These are phyloP conservation scores for Chaetodon trifascialis DNA, from an alignment of 2,113 vertebrate genomes.

Conservation along the genomic window DNA sequence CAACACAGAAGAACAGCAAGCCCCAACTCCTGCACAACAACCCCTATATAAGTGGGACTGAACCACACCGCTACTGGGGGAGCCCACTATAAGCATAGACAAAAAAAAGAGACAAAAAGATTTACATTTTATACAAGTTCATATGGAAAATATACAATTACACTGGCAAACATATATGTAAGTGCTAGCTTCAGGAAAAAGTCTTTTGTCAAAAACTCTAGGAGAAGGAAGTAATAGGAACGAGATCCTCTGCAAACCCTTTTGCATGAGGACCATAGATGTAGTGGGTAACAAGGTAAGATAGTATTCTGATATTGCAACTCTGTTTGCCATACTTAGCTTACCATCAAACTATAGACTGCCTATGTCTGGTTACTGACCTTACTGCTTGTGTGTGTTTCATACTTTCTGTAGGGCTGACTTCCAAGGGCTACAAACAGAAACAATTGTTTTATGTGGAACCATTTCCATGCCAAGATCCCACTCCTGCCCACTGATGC, in stretches of 20 bases:
- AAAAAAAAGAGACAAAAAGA: background rate
- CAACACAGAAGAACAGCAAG: background rate
- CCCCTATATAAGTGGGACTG: background rate
- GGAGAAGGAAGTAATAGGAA: constrained; percentile 1
- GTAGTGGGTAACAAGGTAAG: background rate
- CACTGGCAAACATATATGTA: background rate
- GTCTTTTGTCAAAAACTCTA: background rate
- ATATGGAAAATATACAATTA: accelerated
- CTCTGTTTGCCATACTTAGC: background rate
- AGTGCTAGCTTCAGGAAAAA: background rate
- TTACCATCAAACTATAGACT: background rate
- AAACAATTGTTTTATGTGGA: background rate
- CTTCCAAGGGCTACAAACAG: background rate
- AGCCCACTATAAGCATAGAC: background rate
- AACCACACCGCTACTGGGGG: constrained; percentile 7
- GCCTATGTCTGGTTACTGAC: background rate
- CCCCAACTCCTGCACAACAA: accelerated
- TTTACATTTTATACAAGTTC: background rate
- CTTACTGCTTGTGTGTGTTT: background rate
- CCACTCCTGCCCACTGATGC: background rate
- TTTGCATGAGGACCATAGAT: background rate
- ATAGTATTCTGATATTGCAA: background rate
- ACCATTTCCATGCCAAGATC: background rate
- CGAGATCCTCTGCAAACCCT: accelerated
- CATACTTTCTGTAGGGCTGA: background rate